phyloP scores from a whole-genome alignment of 2,797 vertebrate species.

The Mastacembelus armatus region DNA sequence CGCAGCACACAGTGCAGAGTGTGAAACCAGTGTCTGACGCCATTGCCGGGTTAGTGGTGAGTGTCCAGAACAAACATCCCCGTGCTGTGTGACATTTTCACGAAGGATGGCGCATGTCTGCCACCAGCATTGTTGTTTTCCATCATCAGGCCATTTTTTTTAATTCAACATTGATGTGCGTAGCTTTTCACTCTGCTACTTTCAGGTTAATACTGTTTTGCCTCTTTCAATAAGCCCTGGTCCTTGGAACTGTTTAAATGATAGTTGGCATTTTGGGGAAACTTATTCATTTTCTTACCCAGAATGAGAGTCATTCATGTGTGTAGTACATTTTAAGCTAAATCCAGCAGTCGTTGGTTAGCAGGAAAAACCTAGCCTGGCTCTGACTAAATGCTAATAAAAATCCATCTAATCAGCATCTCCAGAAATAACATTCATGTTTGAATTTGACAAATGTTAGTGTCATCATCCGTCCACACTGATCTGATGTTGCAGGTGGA shows the following conservation, averaged over 20 bases:
- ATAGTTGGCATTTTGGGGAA: background rate
- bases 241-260: background rate
- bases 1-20: slow-evolving; percentile 1
- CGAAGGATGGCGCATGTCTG: background rate
- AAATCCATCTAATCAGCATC: background rate
- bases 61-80: background rate
- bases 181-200: slow-evolving; percentile 18
- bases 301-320: background rate
- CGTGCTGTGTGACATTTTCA: slow-evolving; percentile 1
- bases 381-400: background rate
- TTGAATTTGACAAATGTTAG: too few relatives aligned
- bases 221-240: slow-evolving; percentile 11
- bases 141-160: slow-evolving; percentile 34
- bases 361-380: background rate
- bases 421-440: too few relatives aligned
- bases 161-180: slow-evolving; percentile 1
- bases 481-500: too few relatives aligned
- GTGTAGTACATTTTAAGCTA: background rate
- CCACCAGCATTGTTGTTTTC: slow-evolving; percentile 22
- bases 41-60: slow-evolving; percentile 9
- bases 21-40: slow-evolving; percentile 10
- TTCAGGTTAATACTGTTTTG: slow-evolving; percentile 34
- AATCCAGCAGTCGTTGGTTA: background rate
- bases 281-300: background rate
- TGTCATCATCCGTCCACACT: too few relatives aligned